phyloP scores from a whole-genome alignment of 2,797 vertebrate genomes.

The Lateolabrax maculatus region DNA sequence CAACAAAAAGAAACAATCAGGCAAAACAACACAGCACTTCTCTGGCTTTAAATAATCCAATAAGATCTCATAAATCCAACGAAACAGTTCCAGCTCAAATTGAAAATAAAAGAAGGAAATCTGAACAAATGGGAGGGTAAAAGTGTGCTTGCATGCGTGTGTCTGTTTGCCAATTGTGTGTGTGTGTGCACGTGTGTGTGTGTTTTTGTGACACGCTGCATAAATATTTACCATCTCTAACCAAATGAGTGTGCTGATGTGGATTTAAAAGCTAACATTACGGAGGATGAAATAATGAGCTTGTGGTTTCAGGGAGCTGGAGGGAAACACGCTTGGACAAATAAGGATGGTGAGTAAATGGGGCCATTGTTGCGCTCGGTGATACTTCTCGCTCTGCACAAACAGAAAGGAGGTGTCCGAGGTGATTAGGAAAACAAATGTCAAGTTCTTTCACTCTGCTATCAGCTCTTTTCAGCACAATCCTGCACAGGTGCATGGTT shows the following conservation, averaged over 20 bases:
- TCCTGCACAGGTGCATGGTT: slow-evolving; percentile 67
- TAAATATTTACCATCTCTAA: slow-evolving; percentile 78
- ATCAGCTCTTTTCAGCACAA: slow-evolving; percentile 68
- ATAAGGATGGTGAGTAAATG: slow-evolving; percentile 73
- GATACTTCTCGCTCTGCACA: slow-evolving; percentile 75
- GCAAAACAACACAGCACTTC: background rate
- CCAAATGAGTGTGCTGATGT: slow-evolving; percentile 76
- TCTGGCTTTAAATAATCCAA: background rate
- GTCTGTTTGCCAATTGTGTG: slow-evolving; percentile 28
- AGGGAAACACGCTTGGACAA: slow-evolving; percentile 74
- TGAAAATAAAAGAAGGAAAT: slow-evolving; percentile 33
- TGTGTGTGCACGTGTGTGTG: slow-evolving; percentile 16
- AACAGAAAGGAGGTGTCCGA: slow-evolving; percentile 72
- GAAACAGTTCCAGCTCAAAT: slow-evolving; percentile 34
- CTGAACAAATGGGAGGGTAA: slow-evolving; percentile 17
- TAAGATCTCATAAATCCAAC: background rate
- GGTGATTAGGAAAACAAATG: slow-evolving; percentile 82
- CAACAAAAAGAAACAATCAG: slow-evolving; percentile 13
- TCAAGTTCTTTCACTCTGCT: slow-evolving; percentile 78
- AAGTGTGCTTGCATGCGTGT: slow-evolving; percentile 13
- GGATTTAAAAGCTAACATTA: slow-evolving; percentile 76
- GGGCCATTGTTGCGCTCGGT: slow-evolving; percentile 71
- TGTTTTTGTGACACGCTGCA: slow-evolving; percentile 40
- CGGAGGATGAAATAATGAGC: slow-evolving; percentile 77
- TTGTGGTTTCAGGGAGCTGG: slow-evolving; percentile 76